Evolutionary conservation across 2,797 vertebrate species (phyloP).

Genomic region (Adelosebastes latens): DNA sequence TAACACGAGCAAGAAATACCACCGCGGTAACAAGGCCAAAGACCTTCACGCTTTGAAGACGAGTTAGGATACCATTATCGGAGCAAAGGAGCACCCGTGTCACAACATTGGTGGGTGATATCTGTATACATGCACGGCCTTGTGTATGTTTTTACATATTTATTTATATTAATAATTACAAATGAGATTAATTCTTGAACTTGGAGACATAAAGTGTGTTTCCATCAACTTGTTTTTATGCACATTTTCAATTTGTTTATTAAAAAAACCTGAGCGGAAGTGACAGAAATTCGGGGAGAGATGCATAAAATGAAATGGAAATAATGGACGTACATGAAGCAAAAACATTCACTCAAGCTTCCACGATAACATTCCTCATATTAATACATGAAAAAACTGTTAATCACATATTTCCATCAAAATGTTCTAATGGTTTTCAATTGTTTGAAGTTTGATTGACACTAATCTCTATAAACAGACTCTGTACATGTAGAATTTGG

Average conservation of each 20-base stretch:
- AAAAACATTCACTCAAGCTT: no score
- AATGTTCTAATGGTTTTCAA: not conserved
- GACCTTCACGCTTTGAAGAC: not conserved
- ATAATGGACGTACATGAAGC: no score
- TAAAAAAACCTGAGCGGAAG: no score
- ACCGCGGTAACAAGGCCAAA: conserved; percentile 9
- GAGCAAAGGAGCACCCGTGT: not conserved
- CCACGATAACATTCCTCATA: no score
- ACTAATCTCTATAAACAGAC: not conserved
- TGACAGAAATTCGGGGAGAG: no score
- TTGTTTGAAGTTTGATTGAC: not conserved
- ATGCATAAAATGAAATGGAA: no score
- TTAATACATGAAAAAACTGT: no score
- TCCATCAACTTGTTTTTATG: not conserved
- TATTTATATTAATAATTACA: not conserved
- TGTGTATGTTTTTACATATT: not conserved
- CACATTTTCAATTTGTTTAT: not conserved
- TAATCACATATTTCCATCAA: not conserved
- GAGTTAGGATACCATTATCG: not conserved
- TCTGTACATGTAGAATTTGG: no score
- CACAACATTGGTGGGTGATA: not conserved
- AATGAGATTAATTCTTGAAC: not conserved
- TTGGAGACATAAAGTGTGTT: not conserved
- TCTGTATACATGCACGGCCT: not conserved
- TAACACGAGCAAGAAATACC: conserved; percentile 11